These are phyloP conservation scores for Barnardius zonarius DNA, from an alignment of 2,113 vertebrate genomes.

Conservation along the genomic window DNA sequence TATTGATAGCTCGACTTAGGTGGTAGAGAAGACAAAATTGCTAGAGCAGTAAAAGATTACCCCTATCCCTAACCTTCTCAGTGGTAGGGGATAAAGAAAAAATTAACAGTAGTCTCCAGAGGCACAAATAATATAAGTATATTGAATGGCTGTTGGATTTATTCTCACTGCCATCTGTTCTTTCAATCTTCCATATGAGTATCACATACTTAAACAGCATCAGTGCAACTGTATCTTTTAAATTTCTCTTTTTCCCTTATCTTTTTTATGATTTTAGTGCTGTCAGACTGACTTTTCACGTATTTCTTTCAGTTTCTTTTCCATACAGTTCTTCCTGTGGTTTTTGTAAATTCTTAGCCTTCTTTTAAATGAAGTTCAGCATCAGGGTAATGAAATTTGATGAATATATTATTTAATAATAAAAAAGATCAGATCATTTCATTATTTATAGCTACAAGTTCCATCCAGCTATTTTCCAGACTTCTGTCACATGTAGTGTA, in stretches of 20 bases:
- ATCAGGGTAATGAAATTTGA: neutral
- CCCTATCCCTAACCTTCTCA: neutral
- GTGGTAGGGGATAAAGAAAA: neutral
- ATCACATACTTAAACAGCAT: neutral
- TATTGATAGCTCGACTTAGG: neutral
- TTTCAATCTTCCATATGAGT: neutral
- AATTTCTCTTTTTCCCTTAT: neutral
- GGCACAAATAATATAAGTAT: neutral
- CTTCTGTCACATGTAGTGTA: neutral
- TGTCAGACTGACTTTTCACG: neutral
- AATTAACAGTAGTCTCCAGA: neutral
- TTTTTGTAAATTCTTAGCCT: neutral
- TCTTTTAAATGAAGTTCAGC: neutral
- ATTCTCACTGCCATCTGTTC: constrained; percentile 9
- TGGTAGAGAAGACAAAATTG: neutral
- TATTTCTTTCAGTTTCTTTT: constrained; percentile 1
- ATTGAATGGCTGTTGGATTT: neutral
- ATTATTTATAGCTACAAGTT: neutral
- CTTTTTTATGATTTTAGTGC: neutral
- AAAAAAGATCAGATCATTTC: neutral
- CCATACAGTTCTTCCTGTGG: neutral
- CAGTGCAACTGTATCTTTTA: neutral
- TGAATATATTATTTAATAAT: constrained; percentile 9
- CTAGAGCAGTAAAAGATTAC: neutral
- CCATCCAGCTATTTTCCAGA: constrained; percentile 6